phyloP scores from a whole-genome alignment of 2,113 vertebrate species.

The Caretta caretta region DNA sequence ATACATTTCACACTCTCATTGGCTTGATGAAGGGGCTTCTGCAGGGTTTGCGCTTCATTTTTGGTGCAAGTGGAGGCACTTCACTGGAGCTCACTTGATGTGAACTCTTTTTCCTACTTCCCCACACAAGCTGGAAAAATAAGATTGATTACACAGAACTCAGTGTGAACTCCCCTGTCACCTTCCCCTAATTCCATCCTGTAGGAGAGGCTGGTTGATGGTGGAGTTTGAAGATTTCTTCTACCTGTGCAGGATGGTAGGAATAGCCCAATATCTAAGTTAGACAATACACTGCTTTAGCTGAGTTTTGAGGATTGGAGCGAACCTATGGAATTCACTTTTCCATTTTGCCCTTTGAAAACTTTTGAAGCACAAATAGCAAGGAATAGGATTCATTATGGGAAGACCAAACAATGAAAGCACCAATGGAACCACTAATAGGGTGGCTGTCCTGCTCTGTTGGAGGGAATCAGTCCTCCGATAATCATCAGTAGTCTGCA shows the following conservation, averaged over 20 bases:
- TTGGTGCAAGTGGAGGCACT: no score
- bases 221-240: neutral
- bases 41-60: no score
- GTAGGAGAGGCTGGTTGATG: neutral
- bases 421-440: neutral
- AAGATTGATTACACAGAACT: neutral
- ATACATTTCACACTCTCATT: neutral
- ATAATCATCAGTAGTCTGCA: neutral
- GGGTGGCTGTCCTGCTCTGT: neutral
- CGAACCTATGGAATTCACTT: neutral
- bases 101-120: no score
- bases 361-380: neutral
- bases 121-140: neutral
- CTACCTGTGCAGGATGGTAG: neutral
- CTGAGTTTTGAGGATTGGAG: neutral
- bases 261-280: neutral
- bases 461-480: neutral
- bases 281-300: neutral
- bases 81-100: no score
- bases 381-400: neutral
- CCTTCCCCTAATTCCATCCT: neutral
- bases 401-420: neutral
- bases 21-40: neutral
- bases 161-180: neutral
- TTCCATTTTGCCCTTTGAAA: neutral